Conservation (phyloP, 2,113 vertebrate genomes). For the Poeciliopsis prolifica region DNA sequence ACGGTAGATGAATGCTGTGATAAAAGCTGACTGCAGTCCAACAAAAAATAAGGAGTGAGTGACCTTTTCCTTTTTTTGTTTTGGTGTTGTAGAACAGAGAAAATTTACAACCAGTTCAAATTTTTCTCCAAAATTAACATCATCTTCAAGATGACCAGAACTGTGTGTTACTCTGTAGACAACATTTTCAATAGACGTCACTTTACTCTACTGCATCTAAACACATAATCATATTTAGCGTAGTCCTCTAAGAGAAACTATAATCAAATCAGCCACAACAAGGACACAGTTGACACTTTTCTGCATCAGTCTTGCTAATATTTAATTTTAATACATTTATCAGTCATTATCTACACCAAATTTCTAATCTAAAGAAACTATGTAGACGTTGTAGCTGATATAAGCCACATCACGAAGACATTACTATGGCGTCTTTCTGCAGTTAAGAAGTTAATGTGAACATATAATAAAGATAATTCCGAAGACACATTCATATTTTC, state of each 20-base stretch:
- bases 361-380: not conserved
- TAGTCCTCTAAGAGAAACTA: not conserved
- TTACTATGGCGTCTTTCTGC: not conserved
- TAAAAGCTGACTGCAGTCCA: too few species aligned
- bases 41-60: too few species aligned
- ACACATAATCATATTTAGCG: not conserved
- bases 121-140: too few species aligned
- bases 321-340: not conserved
- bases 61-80: too few species aligned
- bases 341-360: not conserved
- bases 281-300: too few species aligned
- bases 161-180: too few species aligned
- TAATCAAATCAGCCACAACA: not conserved
- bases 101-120: too few species aligned
- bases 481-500: not conserved
- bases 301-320: not conserved
- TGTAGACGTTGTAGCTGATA: not conserved
- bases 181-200: too few species aligned
- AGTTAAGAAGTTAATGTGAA: not conserved
- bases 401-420: not conserved
- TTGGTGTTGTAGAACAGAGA: too few species aligned
- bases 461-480: not conserved
- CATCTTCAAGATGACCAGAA: too few species aligned
- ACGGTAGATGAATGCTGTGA: too few species aligned
- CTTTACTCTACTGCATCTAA: too few species aligned